phyloP scores from a whole-genome alignment of 2,113 vertebrate species.

The Nanorana parkeri region DNA sequence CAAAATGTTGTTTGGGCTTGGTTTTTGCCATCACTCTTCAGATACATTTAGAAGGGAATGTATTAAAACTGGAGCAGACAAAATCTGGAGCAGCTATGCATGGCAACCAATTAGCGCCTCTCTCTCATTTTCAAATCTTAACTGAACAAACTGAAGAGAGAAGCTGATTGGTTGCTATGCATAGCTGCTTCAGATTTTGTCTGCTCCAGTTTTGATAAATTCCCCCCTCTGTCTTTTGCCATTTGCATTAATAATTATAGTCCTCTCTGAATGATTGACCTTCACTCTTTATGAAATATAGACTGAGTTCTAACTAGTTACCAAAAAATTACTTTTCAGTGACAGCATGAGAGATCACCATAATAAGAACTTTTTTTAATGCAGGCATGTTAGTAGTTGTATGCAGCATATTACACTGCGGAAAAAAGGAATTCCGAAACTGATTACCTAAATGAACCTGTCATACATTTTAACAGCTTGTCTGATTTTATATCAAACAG shows the following conservation, averaged over 20 bases:
- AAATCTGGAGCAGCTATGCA: too few species aligned
- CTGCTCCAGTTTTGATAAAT: too few species aligned
- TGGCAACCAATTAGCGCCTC: too few species aligned
- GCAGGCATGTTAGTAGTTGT: conserved; percentile 7
- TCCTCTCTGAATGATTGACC: background rate
- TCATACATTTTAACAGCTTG: conserved; percentile 41
- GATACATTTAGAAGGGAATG: too few species aligned
- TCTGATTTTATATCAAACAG: conserved; percentile 31
- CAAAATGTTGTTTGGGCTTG: too few species aligned
- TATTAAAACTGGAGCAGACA: too few species aligned
- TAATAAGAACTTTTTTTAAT: conserved; percentile 13
- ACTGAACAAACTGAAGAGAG: too few species aligned
- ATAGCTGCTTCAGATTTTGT: too few species aligned
- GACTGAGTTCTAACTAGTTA: background rate
- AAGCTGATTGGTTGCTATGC: too few species aligned
- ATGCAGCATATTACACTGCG: background rate
- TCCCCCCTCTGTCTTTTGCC: too few species aligned
- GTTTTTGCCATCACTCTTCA: too few species aligned
- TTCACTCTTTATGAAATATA: background rate
- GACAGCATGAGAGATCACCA: conserved; percentile 12
- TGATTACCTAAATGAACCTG: conserved; percentile 31
- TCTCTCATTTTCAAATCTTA: too few species aligned
- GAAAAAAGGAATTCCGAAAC: conserved; percentile 14
- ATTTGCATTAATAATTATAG: background rate
- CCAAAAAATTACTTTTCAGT: background rate